A percentile compares a stretch with the other conserved stretches of the same genome.
These are phyloP conservation scores for Mesitornis unicolor DNA, from an alignment of 2,113 vertebrate species.

Conservation along the genomic window DNA sequence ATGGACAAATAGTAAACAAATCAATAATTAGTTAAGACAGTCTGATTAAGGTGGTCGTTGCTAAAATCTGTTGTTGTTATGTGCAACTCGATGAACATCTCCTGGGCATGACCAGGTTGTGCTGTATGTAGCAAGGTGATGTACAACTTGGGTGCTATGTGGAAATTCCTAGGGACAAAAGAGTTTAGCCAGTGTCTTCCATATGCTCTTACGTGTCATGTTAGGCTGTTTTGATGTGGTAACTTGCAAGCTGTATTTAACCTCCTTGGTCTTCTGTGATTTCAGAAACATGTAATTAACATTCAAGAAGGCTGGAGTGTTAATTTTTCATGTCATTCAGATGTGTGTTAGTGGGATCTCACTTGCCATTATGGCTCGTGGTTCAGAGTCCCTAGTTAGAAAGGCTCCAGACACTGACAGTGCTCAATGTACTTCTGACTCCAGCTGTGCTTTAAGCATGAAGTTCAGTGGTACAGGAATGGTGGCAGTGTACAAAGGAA, in stretches of 20 bases:
- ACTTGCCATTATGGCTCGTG: background rate
- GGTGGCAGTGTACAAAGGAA: background rate
- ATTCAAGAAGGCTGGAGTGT: background rate
- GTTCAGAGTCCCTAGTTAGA: background rate
- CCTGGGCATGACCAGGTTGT: background rate
- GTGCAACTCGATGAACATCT: background rate
- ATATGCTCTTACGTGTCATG: background rate
- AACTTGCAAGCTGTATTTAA: background rate
- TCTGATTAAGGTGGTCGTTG: background rate
- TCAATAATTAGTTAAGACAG: background rate
- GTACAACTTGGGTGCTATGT: fast-evolving
- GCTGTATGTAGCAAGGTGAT: background rate
- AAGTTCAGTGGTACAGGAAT: background rate
- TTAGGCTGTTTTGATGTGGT: background rate
- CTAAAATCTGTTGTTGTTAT: background rate
- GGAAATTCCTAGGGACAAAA: background rate
- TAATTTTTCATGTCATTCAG: background rate
- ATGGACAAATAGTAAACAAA: background rate
- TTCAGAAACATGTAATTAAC: background rate
- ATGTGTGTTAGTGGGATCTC: background rate
- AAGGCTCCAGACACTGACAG: background rate
- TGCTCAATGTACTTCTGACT: background rate
- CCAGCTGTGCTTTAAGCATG: no score
- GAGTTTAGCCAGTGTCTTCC: background rate
- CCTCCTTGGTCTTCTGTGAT: background rate